A percentile compares a stretch with the other conserved stretches of the same genome.
Conservation (phyloP, 2,113 vertebrate genomes). For the Pogonocichla stellata region DNA sequence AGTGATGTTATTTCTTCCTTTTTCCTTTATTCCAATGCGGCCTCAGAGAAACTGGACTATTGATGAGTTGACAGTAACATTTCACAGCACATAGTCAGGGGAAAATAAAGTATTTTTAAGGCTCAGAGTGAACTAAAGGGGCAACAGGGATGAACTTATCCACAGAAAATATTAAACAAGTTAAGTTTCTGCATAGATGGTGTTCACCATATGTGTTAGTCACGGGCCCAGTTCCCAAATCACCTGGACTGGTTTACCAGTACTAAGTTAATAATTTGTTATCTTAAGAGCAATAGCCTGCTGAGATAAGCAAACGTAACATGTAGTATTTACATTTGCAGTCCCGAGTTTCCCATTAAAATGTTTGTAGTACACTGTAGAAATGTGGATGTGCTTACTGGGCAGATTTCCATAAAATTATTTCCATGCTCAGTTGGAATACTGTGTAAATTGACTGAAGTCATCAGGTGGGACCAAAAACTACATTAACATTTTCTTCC, state of each 20-base stretch:
- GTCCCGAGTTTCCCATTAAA: neutral
- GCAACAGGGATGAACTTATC: neutral
- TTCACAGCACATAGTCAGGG: neutral
- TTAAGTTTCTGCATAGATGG: neutral
- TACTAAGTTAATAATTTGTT: neutral
- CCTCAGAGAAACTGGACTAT: neutral
- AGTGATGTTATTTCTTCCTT: neutral
- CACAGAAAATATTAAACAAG: neutral
- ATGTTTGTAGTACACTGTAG: neutral
- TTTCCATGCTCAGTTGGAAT: neutral
- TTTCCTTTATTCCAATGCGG: neutral
- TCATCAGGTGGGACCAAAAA: neutral
- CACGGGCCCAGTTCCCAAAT: neutral
- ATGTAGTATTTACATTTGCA: neutral
- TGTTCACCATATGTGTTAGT: neutral
- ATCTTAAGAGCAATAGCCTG: neutral
- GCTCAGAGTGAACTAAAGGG: neutral
- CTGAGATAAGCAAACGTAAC: neutral
- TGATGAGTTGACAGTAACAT: neutral
- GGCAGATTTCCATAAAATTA: conserved; percentile 24
- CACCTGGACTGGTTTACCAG: neutral
- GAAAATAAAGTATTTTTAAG: neutral
- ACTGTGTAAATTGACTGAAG: neutral
- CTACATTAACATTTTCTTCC: neutral
- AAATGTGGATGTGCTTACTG: conserved; percentile 33